phyloP scores from a whole-genome alignment of 1,140 invertebrate species.

The Adelges cooleyi region DNA sequence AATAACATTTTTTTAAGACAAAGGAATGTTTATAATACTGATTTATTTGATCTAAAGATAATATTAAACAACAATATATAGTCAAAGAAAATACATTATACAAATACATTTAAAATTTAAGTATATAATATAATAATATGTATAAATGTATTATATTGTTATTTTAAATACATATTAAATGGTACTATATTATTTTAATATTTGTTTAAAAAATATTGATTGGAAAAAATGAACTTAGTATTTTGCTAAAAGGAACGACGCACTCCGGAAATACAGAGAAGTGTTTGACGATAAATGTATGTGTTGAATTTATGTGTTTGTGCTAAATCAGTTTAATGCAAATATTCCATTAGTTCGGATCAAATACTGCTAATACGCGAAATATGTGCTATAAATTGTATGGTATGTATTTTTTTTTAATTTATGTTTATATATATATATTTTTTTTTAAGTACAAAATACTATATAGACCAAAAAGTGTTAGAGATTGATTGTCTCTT shows the following conservation, averaged over 20 bases:
- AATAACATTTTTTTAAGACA: slow-evolving; percentile 24
- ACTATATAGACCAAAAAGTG: slow-evolving; percentile 2
- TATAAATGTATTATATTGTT: too few relatives aligned
- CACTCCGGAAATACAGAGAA: too few relatives aligned
- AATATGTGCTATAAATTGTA: background rate
- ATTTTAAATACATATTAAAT: too few relatives aligned
- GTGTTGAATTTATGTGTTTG: too few relatives aligned
- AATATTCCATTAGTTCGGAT: background rate
- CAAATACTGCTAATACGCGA: background rate
- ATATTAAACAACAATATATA: slow-evolving; percentile 26
- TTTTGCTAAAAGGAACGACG: too few relatives aligned
- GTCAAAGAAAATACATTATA: slow-evolving; percentile 18
- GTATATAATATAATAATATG: slow-evolving; percentile 11
- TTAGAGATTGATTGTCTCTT: slow-evolving; percentile 26
- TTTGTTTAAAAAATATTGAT: too few relatives aligned
- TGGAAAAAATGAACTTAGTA: too few relatives aligned
- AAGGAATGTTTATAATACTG: slow-evolving; percentile 13
- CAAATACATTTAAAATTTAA: slow-evolving; percentile 14
- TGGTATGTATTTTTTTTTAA: background rate
- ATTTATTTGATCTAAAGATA: slow-evolving; percentile 14
- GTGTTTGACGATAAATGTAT: too few relatives aligned
- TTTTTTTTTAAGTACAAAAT: slow-evolving; percentile 18
- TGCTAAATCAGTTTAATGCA: too few relatives aligned
- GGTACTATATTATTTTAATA: too few relatives aligned
- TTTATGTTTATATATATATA: slow-evolving; percentile 3